These are phyloP conservation scores for Miltochrista miniata DNA, from an alignment of 2,888 invertebrate genomes.

Conservation along the genomic window DNA sequence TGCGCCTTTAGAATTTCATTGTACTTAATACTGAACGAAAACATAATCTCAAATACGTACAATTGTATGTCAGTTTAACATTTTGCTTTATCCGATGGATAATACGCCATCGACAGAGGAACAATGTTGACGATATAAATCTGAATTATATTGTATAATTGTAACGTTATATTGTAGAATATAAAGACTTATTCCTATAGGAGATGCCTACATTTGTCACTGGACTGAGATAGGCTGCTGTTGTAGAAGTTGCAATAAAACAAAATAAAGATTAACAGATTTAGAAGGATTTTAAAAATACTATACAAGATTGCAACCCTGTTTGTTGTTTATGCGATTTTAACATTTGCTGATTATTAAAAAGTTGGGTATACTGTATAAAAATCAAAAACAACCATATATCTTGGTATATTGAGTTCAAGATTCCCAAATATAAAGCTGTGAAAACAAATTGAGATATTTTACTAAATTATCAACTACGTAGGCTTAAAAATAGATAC, in stretches of 20 bases:
- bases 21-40: slow-evolving; percentile 57
- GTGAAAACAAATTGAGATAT: slow-evolving; percentile 4
- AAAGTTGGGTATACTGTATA: not conserved
- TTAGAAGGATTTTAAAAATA: too few relatives aligned
- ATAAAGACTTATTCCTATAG: too few relatives aligned
- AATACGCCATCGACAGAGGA: too few relatives aligned
- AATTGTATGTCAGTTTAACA: not conserved
- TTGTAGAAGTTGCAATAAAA: too few relatives aligned
- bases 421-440: slow-evolving; percentile 8
- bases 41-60: slow-evolving; percentile 27
- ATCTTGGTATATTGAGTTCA: slow-evolving; percentile 9
- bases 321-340: slow-evolving; percentile 7
- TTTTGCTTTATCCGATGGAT: too few relatives aligned
- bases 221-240: too few relatives aligned
- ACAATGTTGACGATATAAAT: too few relatives aligned
- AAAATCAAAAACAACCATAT: not conserved
- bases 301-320: not conserved
- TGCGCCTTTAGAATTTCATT: slow-evolving; percentile 47
- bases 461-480: slow-evolving; percentile 14
- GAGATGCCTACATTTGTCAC: too few relatives aligned
- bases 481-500: not conserved
- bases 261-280: too few relatives aligned
- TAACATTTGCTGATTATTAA: not conserved
- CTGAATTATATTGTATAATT: too few relatives aligned
- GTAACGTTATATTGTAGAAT: too few relatives aligned